Evolutionary conservation across 2,797 vertebrate genomes (phyloP), one percentile per base, ranked within the genome.

Genomic region (Phrynocephalus guinanensis): DNA sequence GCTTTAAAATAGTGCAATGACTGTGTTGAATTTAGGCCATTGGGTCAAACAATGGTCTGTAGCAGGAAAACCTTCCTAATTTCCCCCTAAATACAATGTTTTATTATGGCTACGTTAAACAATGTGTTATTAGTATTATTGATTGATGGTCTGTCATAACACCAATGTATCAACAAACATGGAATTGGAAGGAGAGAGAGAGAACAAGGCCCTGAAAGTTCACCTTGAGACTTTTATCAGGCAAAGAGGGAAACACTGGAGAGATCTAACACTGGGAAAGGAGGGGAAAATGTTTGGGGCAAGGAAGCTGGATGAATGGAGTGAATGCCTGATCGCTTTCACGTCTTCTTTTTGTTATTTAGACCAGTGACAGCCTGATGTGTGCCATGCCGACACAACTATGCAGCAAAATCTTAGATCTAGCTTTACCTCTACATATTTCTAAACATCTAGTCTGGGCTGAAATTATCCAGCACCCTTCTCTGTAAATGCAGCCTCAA

Each of bases 341-440:
- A 90, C 3, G 16, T 16, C 26, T 77, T 80, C 50, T 90, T 89
- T 44, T 30, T 68, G 44, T 88, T 84, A 80, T 79, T 50, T 82
- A 88, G 77, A 79, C 78, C 68, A 48, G 76, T 81, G 80, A 84
- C 80, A 18, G 83, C 48, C 75, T 86, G 60, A 86, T 0, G 1
- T 44, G 63, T 84, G 56, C 1, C 83, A 88, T 79, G 73, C 87
- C 84, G 79, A 87, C 67, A 83, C 28, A 22, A n/a, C 16, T 72
- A 70, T 67, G 60, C 78, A 76, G 33, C 71, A 85, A 79, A 30
- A 1, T 8, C 73, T 88, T 85, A 1, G 56, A 66, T 84, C 89
- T 93, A 89, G 76, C 56, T 82, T 81, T 88, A 85, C 83, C 72
- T 81, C 87, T 72, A 22, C 52, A 63, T 77, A 68, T 56, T 87